phyloP scores from a whole-genome alignment of 2,113 vertebrate genomes.

The Trogon surrucura region DNA sequence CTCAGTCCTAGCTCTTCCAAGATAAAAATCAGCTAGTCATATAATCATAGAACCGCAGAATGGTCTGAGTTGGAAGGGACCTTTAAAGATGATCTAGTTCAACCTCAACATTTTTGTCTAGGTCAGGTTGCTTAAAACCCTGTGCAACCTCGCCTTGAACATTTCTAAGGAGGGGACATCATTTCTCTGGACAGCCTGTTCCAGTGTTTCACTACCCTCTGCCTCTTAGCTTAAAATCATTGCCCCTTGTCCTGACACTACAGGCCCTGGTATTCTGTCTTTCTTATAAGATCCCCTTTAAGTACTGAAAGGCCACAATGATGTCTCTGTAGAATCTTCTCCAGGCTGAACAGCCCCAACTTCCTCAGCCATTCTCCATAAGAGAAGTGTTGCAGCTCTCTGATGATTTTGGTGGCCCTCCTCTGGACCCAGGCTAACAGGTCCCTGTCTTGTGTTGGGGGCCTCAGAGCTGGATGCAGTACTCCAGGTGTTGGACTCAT shows the following conservation, averaged over 20 bases:
- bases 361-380: not conserved
- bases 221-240: not conserved
- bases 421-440: not conserved
- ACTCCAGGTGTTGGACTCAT: not conserved
- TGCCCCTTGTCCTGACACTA: not conserved
- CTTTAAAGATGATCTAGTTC: not conserved
- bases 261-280: not conserved
- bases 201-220: not conserved
- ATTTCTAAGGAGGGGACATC: not conserved
- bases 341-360: not conserved
- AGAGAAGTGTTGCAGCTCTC: not conserved
- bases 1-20: not conserved
- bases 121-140: not conserved
- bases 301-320: not conserved
- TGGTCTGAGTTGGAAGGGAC: not conserved
- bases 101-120: not conserved
- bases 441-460: not conserved
- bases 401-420: not conserved
- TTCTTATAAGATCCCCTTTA: not conserved
- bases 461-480: not conserved
- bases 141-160: not conserved
- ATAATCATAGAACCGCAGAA: not conserved
- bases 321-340: not conserved
- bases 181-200: not conserved
- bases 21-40: not conserved